Evolutionary conservation across 2,888 invertebrate species (phyloP).

Genomic region (Drosophila seclusa): DNA sequence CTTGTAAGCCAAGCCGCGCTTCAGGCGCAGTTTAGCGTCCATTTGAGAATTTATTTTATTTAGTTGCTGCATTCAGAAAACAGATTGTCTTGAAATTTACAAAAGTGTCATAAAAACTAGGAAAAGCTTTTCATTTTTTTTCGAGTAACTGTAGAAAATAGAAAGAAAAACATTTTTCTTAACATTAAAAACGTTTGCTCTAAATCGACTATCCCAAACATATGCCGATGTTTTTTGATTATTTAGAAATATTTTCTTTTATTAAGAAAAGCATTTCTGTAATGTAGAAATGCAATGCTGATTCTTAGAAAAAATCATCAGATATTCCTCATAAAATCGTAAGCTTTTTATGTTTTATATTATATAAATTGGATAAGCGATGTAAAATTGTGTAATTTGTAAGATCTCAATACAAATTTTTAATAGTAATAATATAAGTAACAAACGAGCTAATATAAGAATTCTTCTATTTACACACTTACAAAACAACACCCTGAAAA

Average conservation of each 20-base stretch:
- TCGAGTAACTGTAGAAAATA: background rate
- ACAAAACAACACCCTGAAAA: background rate
- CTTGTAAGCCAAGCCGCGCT: conserved; percentile 1
- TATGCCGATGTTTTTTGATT: no score
- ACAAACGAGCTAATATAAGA: background rate
- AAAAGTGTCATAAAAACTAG: background rate
- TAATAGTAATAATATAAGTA: background rate
- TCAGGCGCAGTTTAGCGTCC: conserved; percentile 45
- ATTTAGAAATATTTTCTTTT: no score
- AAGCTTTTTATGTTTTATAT: background rate
- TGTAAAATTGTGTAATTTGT: no score
- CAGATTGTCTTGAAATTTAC: background rate
- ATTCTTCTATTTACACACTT: background rate
- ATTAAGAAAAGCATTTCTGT: no score
- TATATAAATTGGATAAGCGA: background rate
- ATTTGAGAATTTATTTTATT: conserved; percentile 71
- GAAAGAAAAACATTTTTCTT: no score
- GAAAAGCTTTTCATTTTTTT: background rate
- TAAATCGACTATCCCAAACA: no score
- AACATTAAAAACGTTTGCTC: no score
- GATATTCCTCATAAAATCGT: no score
- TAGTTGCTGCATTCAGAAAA: conserved; percentile 26
- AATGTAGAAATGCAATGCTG: no score
- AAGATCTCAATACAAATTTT: no score
- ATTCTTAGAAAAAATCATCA: no score